A percentile compares a stretch with the other conserved stretches of the same genome.
These are phyloP conservation scores for Drosophila azteca DNA, from an alignment of 1,140 invertebrate species.

Conservation along the genomic window DNA sequence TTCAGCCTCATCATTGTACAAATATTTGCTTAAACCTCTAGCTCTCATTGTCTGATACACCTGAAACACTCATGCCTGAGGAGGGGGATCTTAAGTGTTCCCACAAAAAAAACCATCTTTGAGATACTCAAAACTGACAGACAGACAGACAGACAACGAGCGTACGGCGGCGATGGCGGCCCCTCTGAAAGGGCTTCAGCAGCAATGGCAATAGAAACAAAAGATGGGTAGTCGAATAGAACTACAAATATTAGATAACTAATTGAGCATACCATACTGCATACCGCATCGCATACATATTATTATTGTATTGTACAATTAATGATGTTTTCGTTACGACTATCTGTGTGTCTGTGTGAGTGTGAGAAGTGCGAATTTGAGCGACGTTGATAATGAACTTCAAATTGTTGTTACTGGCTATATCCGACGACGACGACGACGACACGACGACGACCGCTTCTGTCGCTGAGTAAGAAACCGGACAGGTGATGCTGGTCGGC, in stretches of 20 bases:
- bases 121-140: slow-evolving; percentile 64
- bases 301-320: slow-evolving; percentile 27
- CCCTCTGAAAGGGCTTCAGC: slow-evolving; percentile 31
- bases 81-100: not conserved
- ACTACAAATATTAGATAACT: slow-evolving; percentile 76
- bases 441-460: slow-evolving; percentile 9
- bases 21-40: not conserved
- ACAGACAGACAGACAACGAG: slow-evolving; percentile 40
- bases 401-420: slow-evolving; percentile 41
- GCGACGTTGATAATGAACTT: slow-evolving; percentile 70
- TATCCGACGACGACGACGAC: not conserved
- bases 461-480: slow-evolving; percentile 76
- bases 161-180: slow-evolving; percentile 13
- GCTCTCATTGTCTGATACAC: slow-evolving; percentile 9
- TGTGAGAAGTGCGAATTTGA: slow-evolving; percentile 76
- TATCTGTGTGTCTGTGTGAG: not conserved
- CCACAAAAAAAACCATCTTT: slow-evolving; percentile 34
- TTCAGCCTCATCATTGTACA: no score
- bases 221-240: slow-evolving; percentile 39
- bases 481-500: slow-evolving; percentile 49
- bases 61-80: not conserved
- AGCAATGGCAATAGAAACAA: slow-evolving; percentile 25
- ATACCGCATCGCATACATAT: slow-evolving; percentile 41
- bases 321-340: slow-evolving; percentile 56
- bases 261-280: slow-evolving; percentile 55